These are phyloP conservation scores for Acanthurus lineatus DNA, from an alignment of 2,797 vertebrate genomes.

Conservation along the genomic window DNA sequence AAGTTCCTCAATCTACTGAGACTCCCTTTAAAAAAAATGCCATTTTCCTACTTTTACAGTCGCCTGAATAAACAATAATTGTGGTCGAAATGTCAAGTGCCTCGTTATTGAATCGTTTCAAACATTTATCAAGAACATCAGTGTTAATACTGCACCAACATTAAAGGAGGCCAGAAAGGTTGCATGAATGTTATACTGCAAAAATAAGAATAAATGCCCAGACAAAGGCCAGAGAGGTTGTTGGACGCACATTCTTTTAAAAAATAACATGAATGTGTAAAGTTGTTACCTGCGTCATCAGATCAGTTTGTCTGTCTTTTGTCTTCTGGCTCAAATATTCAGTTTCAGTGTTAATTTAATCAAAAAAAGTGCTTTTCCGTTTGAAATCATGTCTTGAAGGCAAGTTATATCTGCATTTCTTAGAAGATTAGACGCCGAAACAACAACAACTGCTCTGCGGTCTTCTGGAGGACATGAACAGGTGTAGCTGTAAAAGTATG, in stretches of 20 bases:
- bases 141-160: too few species aligned
- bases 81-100: background rate
- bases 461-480: background rate
- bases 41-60: background rate
- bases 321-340: constrained; percentile 7
- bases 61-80: background rate
- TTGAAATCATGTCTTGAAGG: background rate
- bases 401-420: background rate
- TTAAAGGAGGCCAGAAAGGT: too few species aligned
- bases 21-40: background rate
- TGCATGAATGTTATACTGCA: background rate
- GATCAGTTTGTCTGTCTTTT: background rate
- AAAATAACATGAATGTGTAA: background rate
- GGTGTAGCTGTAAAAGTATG: constrained; percentile 17
- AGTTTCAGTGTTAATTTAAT: background rate
- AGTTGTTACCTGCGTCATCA: background rate
- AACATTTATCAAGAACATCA: background rate
- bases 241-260: background rate
- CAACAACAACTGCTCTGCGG: background rate
- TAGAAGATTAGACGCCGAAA: background rate
- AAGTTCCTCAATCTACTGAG: constrained; percentile 50
- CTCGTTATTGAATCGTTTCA: background rate
- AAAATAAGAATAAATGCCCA: background rate
- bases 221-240: background rate
- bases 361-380: background rate